phyloP scores from a whole-genome alignment of 2,113 vertebrate species.

The Xyrauchen texanus region DNA sequence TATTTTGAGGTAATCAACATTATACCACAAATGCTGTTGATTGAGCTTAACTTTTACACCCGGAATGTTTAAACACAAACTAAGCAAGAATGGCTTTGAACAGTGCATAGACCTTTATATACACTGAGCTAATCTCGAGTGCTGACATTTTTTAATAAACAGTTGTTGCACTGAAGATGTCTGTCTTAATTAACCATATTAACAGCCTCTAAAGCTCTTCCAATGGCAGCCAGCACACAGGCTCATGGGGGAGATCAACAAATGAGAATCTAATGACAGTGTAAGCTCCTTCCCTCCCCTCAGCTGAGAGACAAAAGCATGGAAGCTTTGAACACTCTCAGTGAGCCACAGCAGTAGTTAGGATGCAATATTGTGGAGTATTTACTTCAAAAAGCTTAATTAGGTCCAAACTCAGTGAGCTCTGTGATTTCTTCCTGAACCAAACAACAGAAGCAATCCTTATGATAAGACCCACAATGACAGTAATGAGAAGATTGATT shows the following conservation, averaged over 20 bases:
- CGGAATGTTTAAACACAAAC: too few relatives aligned
- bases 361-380: conserved; percentile 49
- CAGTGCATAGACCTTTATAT: neutral
- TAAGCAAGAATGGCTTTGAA: too few relatives aligned
- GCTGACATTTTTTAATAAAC: conserved; percentile 47
- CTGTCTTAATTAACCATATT: conserved; percentile 57
- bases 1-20: too few relatives aligned
- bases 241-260: conserved; percentile 53
- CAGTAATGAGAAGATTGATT: conserved; percentile 16
- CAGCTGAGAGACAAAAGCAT: conserved; percentile 31
- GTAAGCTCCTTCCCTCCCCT: conserved; percentile 28
- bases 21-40: too few relatives aligned
- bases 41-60: too few relatives aligned
- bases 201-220: conserved; percentile 23
- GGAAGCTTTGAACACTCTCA: conserved; percentile 23
- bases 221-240: conserved; percentile 35
- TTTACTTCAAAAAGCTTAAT: conserved; percentile 59
- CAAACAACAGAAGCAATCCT: conserved; percentile 14
- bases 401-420: conserved; percentile 52
- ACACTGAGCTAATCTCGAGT: conserved; percentile 1
- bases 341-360: conserved; percentile 45
- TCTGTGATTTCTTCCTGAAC: conserved; percentile 29
- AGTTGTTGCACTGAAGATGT: conserved; percentile 35
- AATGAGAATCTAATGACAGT: conserved; percentile 58
- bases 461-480: neutral